phyloP scores from a whole-genome alignment of 2,113 vertebrate genomes.

The Naja naja region DNA sequence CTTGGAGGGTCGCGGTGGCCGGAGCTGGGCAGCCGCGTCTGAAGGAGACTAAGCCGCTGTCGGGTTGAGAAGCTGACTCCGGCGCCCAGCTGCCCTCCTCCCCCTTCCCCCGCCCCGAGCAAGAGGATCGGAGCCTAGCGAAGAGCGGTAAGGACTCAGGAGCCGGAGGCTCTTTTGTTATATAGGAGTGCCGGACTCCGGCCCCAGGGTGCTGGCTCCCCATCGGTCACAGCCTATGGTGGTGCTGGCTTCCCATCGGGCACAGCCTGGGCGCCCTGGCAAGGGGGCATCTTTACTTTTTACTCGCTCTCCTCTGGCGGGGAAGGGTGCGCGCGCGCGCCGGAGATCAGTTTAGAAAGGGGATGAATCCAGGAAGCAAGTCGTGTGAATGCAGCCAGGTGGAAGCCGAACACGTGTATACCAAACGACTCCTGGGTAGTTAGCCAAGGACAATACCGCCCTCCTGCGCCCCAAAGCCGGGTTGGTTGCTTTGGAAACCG shows the following conservation, averaged over 20 bases:
- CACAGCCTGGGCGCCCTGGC: background rate
- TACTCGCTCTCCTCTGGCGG: background rate
- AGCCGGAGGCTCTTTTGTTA: background rate
- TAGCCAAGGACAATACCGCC: background rate
- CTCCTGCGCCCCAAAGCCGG: background rate
- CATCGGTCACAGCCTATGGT: too few relatives aligned
- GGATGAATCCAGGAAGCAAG: background rate
- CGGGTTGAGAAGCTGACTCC: background rate
- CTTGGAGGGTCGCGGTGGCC: constrained; percentile 59
- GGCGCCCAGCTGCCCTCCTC: background rate
- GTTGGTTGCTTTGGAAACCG: background rate
- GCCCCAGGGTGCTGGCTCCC: too few relatives aligned
- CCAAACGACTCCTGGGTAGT: background rate
- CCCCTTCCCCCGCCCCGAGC: background rate
- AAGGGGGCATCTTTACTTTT: background rate
- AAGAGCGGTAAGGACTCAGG: background rate
- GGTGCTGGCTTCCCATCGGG: background rate
- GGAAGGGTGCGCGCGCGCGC: fast-evolving
- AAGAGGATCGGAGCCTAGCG: background rate
- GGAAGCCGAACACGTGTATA: background rate
- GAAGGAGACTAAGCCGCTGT: background rate
- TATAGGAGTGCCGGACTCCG: background rate
- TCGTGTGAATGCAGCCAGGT: background rate
- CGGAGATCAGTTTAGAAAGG: background rate
- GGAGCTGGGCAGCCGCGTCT: background rate